A percentile compares a stretch with the other conserved stretches of the same genome.
Evolutionary conservation across 2,797 vertebrate species (phyloP).

Genomic region (Falco novaeseelandiae): DNA sequence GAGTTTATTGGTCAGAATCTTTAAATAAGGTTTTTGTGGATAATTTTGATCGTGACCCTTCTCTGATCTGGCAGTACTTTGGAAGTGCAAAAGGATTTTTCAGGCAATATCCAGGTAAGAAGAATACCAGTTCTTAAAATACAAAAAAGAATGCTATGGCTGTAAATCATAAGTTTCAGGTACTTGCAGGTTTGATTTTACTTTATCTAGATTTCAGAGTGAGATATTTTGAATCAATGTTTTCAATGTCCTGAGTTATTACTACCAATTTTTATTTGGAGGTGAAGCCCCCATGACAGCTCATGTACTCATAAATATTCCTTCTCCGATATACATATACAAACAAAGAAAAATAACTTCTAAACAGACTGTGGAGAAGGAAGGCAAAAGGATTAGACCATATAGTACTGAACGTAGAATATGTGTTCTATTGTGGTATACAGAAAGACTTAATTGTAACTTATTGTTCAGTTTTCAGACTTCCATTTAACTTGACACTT

Average conservation of each 20-base stretch:
- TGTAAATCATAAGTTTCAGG: neutral
- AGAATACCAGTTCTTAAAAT: slow-evolving; percentile 18
- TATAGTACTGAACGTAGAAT: neutral
- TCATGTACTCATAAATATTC: neutral
- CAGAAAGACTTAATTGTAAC: neutral
- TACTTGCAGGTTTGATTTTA: neutral
- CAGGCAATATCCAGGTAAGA: slow-evolving; percentile 94
- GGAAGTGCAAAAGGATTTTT: slow-evolving; percentile 96
- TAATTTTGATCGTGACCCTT: slow-evolving; percentile 93
- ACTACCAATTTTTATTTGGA: neutral
- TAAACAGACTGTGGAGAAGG: neutral
- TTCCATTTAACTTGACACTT: neutral
- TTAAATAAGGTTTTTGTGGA: slow-evolving; percentile 96
- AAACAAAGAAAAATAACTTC: neutral
- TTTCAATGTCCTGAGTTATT: neutral
- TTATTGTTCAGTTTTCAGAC: neutral
- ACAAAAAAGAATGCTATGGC: neutral
- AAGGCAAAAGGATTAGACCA: neutral
- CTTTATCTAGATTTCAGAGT: neutral
- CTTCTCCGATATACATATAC: neutral
- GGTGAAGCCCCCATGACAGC: neutral
- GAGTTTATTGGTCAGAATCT: slow-evolving; percentile 94
- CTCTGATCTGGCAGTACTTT: slow-evolving; percentile 95
- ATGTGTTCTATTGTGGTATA: accelerated
- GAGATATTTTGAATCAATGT: neutral